Base-by-base conservation (phyloP, 2,113 vertebrate species). In the Callipepla californica region DNA sequence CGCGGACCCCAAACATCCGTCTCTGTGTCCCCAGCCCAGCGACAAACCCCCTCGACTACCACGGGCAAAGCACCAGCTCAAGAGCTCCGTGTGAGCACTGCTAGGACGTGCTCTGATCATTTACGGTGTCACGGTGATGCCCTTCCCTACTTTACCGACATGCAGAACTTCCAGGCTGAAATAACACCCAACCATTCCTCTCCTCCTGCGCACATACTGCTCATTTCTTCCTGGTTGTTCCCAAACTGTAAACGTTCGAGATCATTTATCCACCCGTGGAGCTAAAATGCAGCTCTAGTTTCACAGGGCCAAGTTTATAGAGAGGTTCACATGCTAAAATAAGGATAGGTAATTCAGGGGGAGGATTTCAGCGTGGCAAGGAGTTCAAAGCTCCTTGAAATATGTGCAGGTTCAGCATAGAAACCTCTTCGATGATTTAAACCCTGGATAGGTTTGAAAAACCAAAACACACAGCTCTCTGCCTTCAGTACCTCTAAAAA, bases 241-340 rank as follows among this genome's bases (percentile, higher is more conserved):
- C 76, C 59, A 63, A 70, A 38, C 7, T 50, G 7, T 19, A 19
- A 36, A 67, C 0, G 3, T 73, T 66, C 59, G 45, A 69, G 53
- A 34, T 59, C 12, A 5, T 36, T n/a, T 45, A 48, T 51, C 12
- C 30, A 6, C 47, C 17, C 4, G 4, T 9, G 75, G 50, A 89
- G 32, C n/a, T 74, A 38, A 87, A 82, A 12, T 53, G 20, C 9
- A n/a, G 11, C 15, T 80, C 66, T n/a, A 36, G 10, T 80, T 93
- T 85, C 47, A 32, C 44, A 38, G 19, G 22, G 11, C 38, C 8
- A 11, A 11, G 22, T 85, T 28, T 40, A 51, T 6, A 10, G 21
- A 85, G 42, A 30, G 19, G 26, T 66, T 85, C 0, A 0, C 21
- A 2, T 25, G 34, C 23, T n/a, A 19, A 59, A 75, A 75, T 74